Percentiles rank a stretch among this genome's conserved stretches.
Evolutionary conservation across 2,888 invertebrate species (phyloP).

Genomic region (Mamestra brassicae): DNA sequence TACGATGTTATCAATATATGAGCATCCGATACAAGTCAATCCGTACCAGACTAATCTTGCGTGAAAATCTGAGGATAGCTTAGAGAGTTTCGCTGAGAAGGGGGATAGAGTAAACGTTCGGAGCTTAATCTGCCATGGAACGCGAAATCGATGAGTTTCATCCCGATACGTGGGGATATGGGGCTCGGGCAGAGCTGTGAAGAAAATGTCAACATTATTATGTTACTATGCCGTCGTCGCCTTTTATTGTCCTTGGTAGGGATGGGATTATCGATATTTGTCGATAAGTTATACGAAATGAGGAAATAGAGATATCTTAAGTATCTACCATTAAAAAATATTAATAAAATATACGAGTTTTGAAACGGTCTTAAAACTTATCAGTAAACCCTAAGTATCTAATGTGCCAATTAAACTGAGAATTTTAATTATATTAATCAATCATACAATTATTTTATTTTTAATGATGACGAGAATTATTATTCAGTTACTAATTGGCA

Average conservation of each 20-base stretch:
- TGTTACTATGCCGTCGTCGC: slow-evolving; percentile 73
- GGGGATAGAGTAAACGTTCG: slow-evolving; percentile 76
- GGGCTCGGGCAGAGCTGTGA: slow-evolving; percentile 69
- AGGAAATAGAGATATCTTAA: not conserved
- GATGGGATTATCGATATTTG: slow-evolving; percentile 51
- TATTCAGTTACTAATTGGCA: not conserved
- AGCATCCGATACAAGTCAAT: slow-evolving; percentile 48
- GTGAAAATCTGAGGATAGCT: slow-evolving; percentile 73
- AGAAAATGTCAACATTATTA: slow-evolving; percentile 84
- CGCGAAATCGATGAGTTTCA: slow-evolving; percentile 82
- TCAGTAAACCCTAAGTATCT: not conserved
- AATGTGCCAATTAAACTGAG: slow-evolving; percentile 19
- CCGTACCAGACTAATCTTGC: slow-evolving; percentile 74
- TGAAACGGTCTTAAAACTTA: not conserved
- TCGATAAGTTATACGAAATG: slow-evolving; percentile 23
- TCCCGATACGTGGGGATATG: slow-evolving; percentile 69
- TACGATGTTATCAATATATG: slow-evolving; percentile 15
- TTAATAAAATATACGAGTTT: not conserved
- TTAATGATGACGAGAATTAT: not conserved
- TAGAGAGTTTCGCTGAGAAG: slow-evolving; percentile 65
- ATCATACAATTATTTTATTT: not conserved
- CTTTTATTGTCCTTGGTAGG: slow-evolving; percentile 59
- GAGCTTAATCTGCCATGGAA: slow-evolving; percentile 83
- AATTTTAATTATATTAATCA: not conserved
- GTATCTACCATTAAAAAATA: not conserved